Base-by-base conservation (phyloP, 2,113 vertebrate species). In the Paracanthobrama guichenoti region DNA sequence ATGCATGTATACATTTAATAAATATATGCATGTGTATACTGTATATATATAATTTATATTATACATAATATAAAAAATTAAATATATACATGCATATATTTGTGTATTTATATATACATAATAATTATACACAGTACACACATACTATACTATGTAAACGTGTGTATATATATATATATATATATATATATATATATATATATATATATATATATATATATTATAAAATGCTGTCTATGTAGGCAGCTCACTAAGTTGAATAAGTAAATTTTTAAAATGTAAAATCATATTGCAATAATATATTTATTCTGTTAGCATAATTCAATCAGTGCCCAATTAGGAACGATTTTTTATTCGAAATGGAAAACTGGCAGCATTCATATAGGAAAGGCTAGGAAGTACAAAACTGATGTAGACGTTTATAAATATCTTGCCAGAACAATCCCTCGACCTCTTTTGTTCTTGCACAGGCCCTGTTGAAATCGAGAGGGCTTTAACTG, bases 361-460 rank as follows among this genome's bases (percentile, higher is more conserved):
- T 79, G 39, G 77, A 79, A 79, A 79, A 18, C 39, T 79, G 77
- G 77, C 77, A 28, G 57, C 4, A 9, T 46, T 46, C n/a, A 28
- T 20, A 79, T 24, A 8, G 22, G 22, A 10, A 26, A 16, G 57
- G 76, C n/a, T n/a, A 42, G 75, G 28, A 77, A n/a, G 35, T 18
- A 46, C 35, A 44, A 6, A 62, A 44, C 16, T 1, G 60, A 55
- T 42, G 31, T 42, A 79, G n/a, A 44, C 35, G n/a, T 24, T 64
- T 46, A 18, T 26, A 28, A 64, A 79, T 11, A 13, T 24, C 57
- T 60, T 59, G 75, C 76, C 76, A 79, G 42, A 79, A 81, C 42
- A 69, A 79, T 74, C 60, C 35, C 44, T 46, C 2, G 20, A 64
- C 9, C 69, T 85, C 81, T 78, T 69, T 69, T 50, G 44, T 78